Conservation (phyloP, 2,888 invertebrate species). For the Idaea dimidiata region DNA sequence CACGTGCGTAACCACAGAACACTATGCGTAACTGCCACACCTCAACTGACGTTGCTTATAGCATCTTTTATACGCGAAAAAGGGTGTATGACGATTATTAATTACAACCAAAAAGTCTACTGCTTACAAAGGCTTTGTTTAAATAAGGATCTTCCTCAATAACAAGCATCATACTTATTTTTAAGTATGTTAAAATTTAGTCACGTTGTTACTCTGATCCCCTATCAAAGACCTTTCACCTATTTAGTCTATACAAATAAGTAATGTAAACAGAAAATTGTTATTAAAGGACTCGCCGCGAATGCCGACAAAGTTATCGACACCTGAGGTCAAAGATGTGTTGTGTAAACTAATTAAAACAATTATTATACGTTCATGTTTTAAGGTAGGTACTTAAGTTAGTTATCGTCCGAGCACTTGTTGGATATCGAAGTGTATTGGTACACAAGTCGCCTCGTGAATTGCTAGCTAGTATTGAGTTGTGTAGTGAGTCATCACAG, state of each 20-base stretch:
- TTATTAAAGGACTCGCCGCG: constrained; percentile 50
- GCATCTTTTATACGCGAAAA: too few relatives aligned
- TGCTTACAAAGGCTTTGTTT: neutral
- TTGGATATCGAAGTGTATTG: constrained; percentile 37
- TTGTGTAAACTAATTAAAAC: constrained; percentile 43
- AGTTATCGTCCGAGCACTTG: constrained; percentile 32
- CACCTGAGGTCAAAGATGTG: constrained; percentile 48
- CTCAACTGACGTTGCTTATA: too few relatives aligned
- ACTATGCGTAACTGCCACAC: too few relatives aligned
- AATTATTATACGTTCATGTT: constrained; percentile 19
- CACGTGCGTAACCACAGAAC: too few relatives aligned
- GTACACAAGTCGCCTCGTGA: constrained; percentile 27
- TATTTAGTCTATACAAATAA: constrained; percentile 7
- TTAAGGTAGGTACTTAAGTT: constrained; percentile 21
- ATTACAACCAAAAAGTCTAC: too few relatives aligned
- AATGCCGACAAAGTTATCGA: constrained; percentile 39
- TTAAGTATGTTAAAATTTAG: constrained; percentile 10
- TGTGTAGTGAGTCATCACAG: constrained; percentile 39
- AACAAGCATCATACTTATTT: neutral
- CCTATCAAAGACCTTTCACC: constrained; percentile 8
- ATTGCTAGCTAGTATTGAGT: constrained; percentile 14
- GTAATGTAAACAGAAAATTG: constrained; percentile 9
- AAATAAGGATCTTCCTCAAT: neutral
- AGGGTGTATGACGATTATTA: too few relatives aligned
- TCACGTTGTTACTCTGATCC: constrained; percentile 5